Base-by-base conservation (phyloP, 2,113 vertebrate genomes). In the Daboia siamensis region DNA sequence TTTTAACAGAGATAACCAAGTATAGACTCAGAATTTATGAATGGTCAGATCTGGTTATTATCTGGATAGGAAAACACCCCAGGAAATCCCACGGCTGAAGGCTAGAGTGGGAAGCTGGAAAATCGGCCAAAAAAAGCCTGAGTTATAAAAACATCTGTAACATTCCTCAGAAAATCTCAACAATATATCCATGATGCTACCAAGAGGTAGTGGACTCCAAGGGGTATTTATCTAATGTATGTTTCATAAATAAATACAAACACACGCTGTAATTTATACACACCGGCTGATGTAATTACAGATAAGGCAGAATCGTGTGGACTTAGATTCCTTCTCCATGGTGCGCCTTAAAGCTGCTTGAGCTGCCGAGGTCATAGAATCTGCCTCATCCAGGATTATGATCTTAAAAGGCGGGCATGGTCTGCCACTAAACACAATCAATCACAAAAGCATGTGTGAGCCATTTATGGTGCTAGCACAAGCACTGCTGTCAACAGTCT, bases 251-350 rank as follows among this genome's bases (percentile, higher is more conserved):
- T 80, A 44, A 91, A 21, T 0, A 93, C 39, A 3, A 90, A 33
- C 15, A 13, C n/a, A 2, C 2, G 24, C 39, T 10, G 48, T 87
- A 88, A 46, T 12, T 48, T 64, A 90, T n/a, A 91, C 94, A 4
- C 93, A 99, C 99, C 99, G 98, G 97, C 99, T 99, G 96, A 99
- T 98, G 91, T 99, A 99, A 96, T 99, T 99, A 96, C 99, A 99
- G 96, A 99, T 99, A 93, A 99, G 99, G 89, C 99, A 99, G 97
- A 99, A 99, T 33, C 99, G 98, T 0, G 99, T 99, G 74, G 99
- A 99, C 95, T 99, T 98, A 0, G 99, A 98, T 94, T 99, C 98
- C 90, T 98, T 99, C 96, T 99, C 99, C 99, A 99, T 99, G n/a
- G 99, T 99, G 52, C 99, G 98, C 33, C 99, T 98, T 90, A 99